phyloP scores from a whole-genome alignment of 1,140 invertebrate genomes.

The Euura saliciscinereae region DNA sequence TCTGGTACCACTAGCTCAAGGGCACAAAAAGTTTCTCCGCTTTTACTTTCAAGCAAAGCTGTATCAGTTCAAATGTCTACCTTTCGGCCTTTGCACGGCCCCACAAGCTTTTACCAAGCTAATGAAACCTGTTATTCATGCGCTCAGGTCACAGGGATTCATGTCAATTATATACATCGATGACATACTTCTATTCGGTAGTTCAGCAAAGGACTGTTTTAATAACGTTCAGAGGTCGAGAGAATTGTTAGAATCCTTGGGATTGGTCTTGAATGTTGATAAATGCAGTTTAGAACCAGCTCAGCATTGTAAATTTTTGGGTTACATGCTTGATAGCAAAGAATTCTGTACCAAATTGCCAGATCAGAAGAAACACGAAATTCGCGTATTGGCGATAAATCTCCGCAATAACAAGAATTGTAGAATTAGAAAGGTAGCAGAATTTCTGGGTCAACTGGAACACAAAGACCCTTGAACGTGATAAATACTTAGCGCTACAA shows the following conservation, averaged over 20 bases:
- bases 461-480: constrained; percentile 13
- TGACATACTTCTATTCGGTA: constrained; percentile 13
- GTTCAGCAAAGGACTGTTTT: constrained; percentile 14
- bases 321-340: constrained; percentile 9
- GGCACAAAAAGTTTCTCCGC: constrained; percentile 23
- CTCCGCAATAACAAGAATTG: not conserved
- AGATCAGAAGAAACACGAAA: constrained; percentile 14
- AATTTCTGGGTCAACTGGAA: constrained; percentile 12
- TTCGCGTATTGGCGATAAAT: not conserved
- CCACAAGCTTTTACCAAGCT: constrained; percentile 31
- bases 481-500: constrained; percentile 16
- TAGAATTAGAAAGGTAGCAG: constrained; percentile 15
- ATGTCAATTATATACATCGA: not conserved
- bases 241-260: constrained; percentile 18
- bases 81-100: constrained; percentile 9
- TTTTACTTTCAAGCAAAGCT: constrained; percentile 23
- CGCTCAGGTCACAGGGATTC: too few species aligned
- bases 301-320: constrained; percentile 8
- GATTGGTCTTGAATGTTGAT: constrained; percentile 21
- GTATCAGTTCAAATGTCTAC: constrained; percentile 20
- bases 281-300: constrained; percentile 17
- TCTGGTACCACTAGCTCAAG: not conserved
- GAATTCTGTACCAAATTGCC: not conserved
- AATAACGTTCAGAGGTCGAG: constrained; percentile 16
- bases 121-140: constrained; percentile 25